Base-by-base conservation (phyloP, 1,140 invertebrate species). In the Drosophila virilis region DNA sequence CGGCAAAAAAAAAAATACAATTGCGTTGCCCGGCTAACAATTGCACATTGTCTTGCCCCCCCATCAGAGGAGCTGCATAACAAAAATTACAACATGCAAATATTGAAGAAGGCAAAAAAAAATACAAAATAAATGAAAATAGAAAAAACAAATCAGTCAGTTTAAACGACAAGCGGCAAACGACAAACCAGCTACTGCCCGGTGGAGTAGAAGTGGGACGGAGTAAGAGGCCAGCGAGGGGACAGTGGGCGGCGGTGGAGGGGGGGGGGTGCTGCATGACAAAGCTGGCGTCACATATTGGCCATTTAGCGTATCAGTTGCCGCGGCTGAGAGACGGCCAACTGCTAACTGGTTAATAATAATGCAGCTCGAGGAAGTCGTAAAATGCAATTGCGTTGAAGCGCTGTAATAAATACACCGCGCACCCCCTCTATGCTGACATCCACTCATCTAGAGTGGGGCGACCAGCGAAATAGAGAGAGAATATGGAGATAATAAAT, bases 331-430 rank as follows among this genome's bases (percentile, higher is more conserved):
- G 67, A 37, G 67, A 10, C 60, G 35, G 51, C 67, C 51, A 65
- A 71, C 67, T 71, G 68, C 68, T 65, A 75, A 71, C 67, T 72
- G 73, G 67, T 60, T 72, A 75, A 75, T 71, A 75, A 70, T 74
- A 74, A 70, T 70, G 65, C 70, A 59, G 58, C 59, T 70, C 46
- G 74, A 78, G 76, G 76, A 78, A 78, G 76, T 78, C 76, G 62
- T 78, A 78, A 78, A 78, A 60, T 78, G 73, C 76, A 78, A 67
- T 78, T 75, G 76, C 76, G 68, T 61, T 78, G 73, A 60, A 68
- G 64, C 72, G 62, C 67, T 65, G 76, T 48, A 75, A 76, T 78
- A 78, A 78, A 78, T 78, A 17, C 40, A 6, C 48, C 4, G 17
- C 4, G 12, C 4, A 54, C 28, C 8, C 1, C 10, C 51, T 9